Evolutionary conservation across 2,888 invertebrate genomes (phyloP).

Genomic region (Mechanitis messenoides): DNA sequence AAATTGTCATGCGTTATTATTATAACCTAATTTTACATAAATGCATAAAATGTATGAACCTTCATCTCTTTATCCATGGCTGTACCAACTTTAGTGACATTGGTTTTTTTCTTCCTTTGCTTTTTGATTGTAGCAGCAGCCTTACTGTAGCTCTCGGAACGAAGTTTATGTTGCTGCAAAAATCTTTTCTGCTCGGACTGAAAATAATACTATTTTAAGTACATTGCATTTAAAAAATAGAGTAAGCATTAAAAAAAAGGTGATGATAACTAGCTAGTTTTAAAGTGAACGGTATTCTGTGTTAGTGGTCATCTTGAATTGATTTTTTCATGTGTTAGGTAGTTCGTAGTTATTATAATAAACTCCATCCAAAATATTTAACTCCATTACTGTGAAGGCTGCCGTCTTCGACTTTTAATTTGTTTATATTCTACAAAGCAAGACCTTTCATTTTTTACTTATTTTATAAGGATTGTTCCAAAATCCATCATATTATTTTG

Average conservation of each 20-base stretch:
- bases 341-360: too few relatives aligned
- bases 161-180: conserved; percentile 93
- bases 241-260: background rate
- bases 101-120: conserved; percentile 91
- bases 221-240: background rate
- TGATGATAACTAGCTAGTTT: background rate
- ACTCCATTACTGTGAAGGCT: too few relatives aligned
- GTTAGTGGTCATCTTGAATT: too few relatives aligned
- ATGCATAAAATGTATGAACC: conserved; percentile 56
- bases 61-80: conserved; percentile 95
- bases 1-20: background rate
- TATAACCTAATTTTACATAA: background rate
- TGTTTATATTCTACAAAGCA: too few relatives aligned
- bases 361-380: too few relatives aligned
- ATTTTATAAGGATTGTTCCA: too few relatives aligned
- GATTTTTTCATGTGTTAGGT: too few relatives aligned
- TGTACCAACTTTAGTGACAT: conserved; percentile 84
- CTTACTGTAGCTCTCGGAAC: conserved; percentile 93
- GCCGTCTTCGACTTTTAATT: too few relatives aligned
- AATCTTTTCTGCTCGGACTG: conserved; percentile 96
- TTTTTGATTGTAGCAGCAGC: conserved; percentile 94
- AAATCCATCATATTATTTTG: too few relatives aligned
- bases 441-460: too few relatives aligned
- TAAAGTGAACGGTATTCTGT: too few relatives aligned
- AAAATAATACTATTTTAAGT: conserved; percentile 28